Conservation (phyloP, 1,140 invertebrate genomes). For the Diplogasteroides magnus region DNA sequence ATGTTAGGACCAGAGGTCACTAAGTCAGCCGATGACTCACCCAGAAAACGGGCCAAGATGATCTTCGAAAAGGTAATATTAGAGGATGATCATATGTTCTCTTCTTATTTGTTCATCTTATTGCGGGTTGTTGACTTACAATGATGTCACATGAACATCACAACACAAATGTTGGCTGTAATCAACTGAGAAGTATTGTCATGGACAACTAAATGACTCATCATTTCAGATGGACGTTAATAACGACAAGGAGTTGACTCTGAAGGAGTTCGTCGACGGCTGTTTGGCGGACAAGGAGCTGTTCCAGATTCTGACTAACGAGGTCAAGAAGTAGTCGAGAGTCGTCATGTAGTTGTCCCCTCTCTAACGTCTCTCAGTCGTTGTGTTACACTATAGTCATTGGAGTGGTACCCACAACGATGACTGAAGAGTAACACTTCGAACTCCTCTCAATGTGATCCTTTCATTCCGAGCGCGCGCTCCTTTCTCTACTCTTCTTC, state of each 20-base stretch:
- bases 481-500: no score
- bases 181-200: no score
- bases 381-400: neutral
- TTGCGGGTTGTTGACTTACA: no score
- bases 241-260: constrained; percentile 71
- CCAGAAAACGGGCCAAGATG: constrained; percentile 91
- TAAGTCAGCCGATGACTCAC: constrained; percentile 64
- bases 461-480: no score
- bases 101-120: no score
- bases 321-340: constrained; percentile 37
- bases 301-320: constrained; percentile 55
- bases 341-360: neutral
- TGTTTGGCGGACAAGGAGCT: constrained; percentile 81
- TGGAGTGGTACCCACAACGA: no score
- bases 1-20: constrained; percentile 91
- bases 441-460: no score
- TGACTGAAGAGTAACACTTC: no score
- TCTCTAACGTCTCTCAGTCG: neutral
- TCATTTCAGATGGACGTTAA: constrained; percentile 24
- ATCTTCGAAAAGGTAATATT: constrained; percentile 92
- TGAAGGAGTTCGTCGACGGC: constrained; percentile 97
- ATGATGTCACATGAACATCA: no score
- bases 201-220: no score
- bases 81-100: no score
- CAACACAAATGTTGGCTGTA: no score